phyloP scores from a whole-genome alignment of 1,140 invertebrate species.

The Geopemphigus sp. region DNA sequence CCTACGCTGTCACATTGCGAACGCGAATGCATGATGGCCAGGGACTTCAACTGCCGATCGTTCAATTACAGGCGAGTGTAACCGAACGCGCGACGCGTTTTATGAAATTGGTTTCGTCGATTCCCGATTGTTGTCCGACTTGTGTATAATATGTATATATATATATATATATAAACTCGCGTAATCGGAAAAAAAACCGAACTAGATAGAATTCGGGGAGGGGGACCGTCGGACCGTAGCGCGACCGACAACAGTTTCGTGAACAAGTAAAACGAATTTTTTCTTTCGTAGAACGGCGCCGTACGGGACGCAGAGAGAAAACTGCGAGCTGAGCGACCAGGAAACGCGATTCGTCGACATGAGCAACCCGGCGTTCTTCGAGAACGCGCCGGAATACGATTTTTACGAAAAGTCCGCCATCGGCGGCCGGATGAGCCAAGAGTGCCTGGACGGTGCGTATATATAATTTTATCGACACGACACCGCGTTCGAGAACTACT shows the following conservation, averaged over 20 bases:
- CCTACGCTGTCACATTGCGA: slow-evolving; percentile 75
- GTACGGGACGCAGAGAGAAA: slow-evolving; percentile 72
- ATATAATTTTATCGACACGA: too few relatives aligned
- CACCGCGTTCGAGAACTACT: too few relatives aligned
- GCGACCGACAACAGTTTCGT: too few relatives aligned
- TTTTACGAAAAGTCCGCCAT: slow-evolving; percentile 78
- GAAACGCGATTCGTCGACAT: slow-evolving; percentile 80
- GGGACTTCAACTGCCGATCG: slow-evolving; percentile 82
- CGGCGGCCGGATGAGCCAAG: slow-evolving; percentile 63
- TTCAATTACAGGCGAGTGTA: slow-evolving; percentile 77
- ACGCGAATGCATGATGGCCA: slow-evolving; percentile 74
- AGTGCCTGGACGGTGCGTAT: slow-evolving; percentile 78
- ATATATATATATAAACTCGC: too few relatives aligned
- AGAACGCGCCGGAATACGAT: slow-evolving; percentile 77
- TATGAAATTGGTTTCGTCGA: too few relatives aligned
- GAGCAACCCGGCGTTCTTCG: slow-evolving; percentile 80
- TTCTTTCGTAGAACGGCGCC: slow-evolving; percentile 58
- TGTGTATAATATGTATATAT: too few relatives aligned
- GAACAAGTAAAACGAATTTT: too few relatives aligned
- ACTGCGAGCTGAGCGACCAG: slow-evolving; percentile 84
- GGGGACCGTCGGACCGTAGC: too few relatives aligned
- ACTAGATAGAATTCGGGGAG: too few relatives aligned
- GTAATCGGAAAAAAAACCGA: too few relatives aligned
- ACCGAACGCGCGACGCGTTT: too few relatives aligned
- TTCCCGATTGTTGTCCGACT: too few relatives aligned